These are phyloP conservation scores for Mus spicilegus DNA, from an alignment of 2,113 vertebrate species.

Conservation along the genomic window DNA sequence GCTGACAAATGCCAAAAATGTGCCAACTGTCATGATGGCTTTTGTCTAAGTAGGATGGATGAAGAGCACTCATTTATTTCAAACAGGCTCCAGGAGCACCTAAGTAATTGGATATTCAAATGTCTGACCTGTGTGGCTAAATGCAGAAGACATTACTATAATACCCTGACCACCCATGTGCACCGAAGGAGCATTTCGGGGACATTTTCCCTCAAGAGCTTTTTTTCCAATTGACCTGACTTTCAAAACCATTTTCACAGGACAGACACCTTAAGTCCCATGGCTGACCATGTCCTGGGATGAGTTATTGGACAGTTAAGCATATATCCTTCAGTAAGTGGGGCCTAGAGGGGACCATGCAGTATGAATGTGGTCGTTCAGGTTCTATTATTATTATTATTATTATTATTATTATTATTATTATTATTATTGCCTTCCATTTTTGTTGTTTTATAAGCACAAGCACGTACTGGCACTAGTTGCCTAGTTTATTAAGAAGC, in stretches of 20 bases:
- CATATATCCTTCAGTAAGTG: background rate
- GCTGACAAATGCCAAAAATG: slow-evolving; percentile 69
- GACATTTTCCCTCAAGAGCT: background rate
- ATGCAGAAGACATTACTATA: slow-evolving; percentile 37
- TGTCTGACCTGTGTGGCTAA: slow-evolving; percentile 59
- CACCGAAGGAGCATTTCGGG: slow-evolving; percentile 9
- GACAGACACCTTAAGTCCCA: background rate
- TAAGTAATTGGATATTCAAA: slow-evolving; percentile 68
- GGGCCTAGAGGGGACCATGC: background rate
- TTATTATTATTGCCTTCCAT: background rate
- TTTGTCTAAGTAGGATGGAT: slow-evolving; percentile 65
- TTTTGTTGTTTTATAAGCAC: background rate
- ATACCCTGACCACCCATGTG: slow-evolving; percentile 20
- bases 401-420: background rate
- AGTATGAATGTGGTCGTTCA: background rate
- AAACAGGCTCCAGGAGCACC: slow-evolving; percentile 36
- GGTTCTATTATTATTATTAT: background rate
- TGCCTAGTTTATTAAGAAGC: rapidly evolving
- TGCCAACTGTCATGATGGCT: slow-evolving; percentile 53
- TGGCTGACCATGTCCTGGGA: background rate
- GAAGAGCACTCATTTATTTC: slow-evolving; percentile 60
- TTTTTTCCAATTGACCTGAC: background rate
- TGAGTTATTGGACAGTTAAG: background rate
- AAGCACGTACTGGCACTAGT: background rate
- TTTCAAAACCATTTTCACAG: slow-evolving; percentile 48